Evolutionary conservation across 64 coral and sea anemone species (phyloP), one percentile per base, ranked within the genome.

Genomic region (Astreopora myriophthalma): DNA sequence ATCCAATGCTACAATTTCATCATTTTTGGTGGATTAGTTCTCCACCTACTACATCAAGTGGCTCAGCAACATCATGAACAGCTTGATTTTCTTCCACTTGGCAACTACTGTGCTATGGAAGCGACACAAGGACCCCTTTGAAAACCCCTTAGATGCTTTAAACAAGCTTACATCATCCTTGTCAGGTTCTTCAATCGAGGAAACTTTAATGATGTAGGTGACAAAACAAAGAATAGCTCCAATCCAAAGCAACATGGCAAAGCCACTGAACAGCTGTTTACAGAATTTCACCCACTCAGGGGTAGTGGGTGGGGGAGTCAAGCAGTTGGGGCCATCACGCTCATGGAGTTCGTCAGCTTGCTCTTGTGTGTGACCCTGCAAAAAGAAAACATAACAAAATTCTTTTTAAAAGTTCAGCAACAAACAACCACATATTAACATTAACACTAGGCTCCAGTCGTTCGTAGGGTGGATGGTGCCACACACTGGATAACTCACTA

Each of bases 221-320:
- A 72, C 58, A 25, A 95, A 98, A 82, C 96, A 98, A 33, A 98
- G 94, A 71, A 98, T 88, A 1, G 93, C 42, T 11, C 96, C 96
- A 87, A 93, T 85, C 96, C 96, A 98, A 3, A 98, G 87, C 29
- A 98, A 75, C 35, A 95, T 68, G 35, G 96, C 84, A 88, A 98
- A 98, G 44, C 96, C 96, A 70, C 96, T 94, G 93, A 98, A 98
- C 16, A 98, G 48, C 49, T 92, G 94, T 70, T 67, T 89, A 80
- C 93, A 95, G 38, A 98, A 98, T 48, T 98, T 98, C 75, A 98
- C 84, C 96, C 96, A 98, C 60, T 98, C 96, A 34, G 96, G 96
- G 52, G 93, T 94, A 8, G 96, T 98, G 5, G 90, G 90, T 70
- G 96, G 96, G 16, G 96, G 96, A 28, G 93, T 95, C 35, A 98